Evolutionary conservation across 2,113 vertebrate species (phyloP), one percentile per base, ranked within the genome.

Genomic region (Tor tambroides): DNA sequence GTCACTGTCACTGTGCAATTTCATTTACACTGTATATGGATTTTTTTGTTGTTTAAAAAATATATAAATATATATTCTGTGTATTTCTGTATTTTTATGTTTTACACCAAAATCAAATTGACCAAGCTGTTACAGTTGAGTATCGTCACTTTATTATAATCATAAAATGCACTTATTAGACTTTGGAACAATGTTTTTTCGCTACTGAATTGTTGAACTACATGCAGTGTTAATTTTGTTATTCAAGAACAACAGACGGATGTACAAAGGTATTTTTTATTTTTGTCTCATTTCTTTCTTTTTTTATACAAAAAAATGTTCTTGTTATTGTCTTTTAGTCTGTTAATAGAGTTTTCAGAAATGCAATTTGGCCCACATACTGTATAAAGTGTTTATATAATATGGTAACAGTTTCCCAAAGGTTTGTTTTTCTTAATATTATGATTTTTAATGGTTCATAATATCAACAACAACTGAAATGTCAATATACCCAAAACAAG

Each of bases 1-100:
- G 67, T 61, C 87, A 83, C 87, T 87, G 90, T 86, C 88, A 88
- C 88, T 91, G 94, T 94, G 94, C 94, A 94, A 95, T 94, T 92
- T 91, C 82, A 61, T 89, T 71, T 89, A 89, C 89, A 88, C 91
- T 93, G 85, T 92, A 83, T 90, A 91, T 86, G 85, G 59, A 21
- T 61, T 59, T 26, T 61, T 59, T 26, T 49, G 5, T 17, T 76
- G 65, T 69, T 76, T 17, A 15, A 56, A 81, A 88, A 54, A 23
- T 56, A 83, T 77, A 83, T 51, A 51, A 1, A 51, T 83, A 85
- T 80, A 12, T 46, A 46, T 12, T 59, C 43, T 89, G 54, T 72
- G 86, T 77, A 82, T 80, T 81, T 79, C 19, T 72, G 83, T 86
- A 59, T 86, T 75, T 82, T 90, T 91, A 88, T 91, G 89, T 93